Evolutionary conservation across 1,140 invertebrate species (phyloP).

Genomic region (Eciton burchellii): DNA sequence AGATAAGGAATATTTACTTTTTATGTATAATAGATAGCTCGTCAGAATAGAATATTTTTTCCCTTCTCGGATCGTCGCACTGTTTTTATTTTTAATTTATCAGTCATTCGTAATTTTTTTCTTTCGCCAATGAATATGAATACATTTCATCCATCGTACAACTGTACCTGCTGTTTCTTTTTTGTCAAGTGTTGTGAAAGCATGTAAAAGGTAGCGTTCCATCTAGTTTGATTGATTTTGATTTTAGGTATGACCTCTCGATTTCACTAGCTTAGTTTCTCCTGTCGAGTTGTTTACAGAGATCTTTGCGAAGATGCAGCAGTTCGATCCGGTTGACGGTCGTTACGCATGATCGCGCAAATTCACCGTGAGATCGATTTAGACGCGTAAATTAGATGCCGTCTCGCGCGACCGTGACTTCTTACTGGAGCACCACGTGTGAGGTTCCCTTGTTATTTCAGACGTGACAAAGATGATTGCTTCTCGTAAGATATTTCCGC

Average conservation of each 20-base stretch:
- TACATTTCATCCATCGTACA: no score
- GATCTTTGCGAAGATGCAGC: constrained; percentile 23
- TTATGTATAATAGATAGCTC: no score
- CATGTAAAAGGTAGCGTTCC: no score
- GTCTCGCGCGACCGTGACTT: constrained; percentile 2
- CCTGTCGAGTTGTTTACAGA: constrained; percentile 37
- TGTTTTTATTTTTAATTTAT: no score
- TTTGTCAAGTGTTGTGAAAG: no score
- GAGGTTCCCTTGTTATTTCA: neutral
- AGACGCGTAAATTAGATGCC: constrained; percentile 43
- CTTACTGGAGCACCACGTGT: neutral
- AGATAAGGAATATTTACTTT: no score
- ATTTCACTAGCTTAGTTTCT: neutral
- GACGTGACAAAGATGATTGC: neutral
- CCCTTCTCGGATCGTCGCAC: no score
- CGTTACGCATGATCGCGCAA: constrained; percentile 47
- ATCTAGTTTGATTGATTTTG: no score
- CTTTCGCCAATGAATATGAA: no score
- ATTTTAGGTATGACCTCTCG: neutral
- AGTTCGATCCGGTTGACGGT: constrained; percentile 47
- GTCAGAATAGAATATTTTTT: no score
- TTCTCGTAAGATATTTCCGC: neutral
- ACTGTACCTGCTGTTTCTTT: no score
- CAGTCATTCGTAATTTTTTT: no score
- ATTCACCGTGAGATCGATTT: constrained; percentile 39